Evolutionary conservation across 2,113 vertebrate species (phyloP).

Genomic region (Vidua macroura): DNA sequence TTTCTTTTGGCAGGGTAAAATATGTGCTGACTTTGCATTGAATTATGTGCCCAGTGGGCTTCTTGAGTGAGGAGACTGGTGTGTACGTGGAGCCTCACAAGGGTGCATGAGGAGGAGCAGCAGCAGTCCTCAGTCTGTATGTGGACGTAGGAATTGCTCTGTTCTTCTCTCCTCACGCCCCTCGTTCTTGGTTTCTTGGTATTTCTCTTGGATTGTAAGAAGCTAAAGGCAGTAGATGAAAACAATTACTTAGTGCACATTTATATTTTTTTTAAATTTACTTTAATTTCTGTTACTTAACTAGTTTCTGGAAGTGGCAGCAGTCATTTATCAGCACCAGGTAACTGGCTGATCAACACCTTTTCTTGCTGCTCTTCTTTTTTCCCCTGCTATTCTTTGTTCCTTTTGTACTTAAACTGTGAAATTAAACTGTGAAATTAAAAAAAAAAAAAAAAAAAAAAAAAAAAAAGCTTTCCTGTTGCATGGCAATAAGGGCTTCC

Average conservation of each 20-base stretch:
- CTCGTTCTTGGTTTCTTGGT: neutral
- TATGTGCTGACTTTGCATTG: neutral
- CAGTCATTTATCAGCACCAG: neutral
- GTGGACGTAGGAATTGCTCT: neutral
- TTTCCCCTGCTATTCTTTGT: neutral
- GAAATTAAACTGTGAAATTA: neutral
- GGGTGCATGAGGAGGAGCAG: accelerated
- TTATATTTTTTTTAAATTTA: neutral
- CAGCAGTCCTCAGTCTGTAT: neutral
- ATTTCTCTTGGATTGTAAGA: neutral
- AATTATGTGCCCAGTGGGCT: neutral
- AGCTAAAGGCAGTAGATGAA: neutral
- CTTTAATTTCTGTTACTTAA: neutral
- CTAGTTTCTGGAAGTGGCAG: slow-evolving; percentile 47
- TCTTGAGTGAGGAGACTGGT: neutral
- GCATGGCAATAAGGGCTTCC: neutral
- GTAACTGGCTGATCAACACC: neutral
- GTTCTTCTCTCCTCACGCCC: neutral
- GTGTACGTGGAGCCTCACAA: accelerated
- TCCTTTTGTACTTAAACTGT: slow-evolving; percentile 11
- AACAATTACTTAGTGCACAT: neutral
- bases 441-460: neutral
- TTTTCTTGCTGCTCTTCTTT: neutral
- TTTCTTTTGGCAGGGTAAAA: neutral
- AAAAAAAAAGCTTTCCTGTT: neutral